These are phyloP conservation scores for Lochmaea capreae DNA, from an alignment of 2,888 invertebrate species.

Conservation along the genomic window DNA sequence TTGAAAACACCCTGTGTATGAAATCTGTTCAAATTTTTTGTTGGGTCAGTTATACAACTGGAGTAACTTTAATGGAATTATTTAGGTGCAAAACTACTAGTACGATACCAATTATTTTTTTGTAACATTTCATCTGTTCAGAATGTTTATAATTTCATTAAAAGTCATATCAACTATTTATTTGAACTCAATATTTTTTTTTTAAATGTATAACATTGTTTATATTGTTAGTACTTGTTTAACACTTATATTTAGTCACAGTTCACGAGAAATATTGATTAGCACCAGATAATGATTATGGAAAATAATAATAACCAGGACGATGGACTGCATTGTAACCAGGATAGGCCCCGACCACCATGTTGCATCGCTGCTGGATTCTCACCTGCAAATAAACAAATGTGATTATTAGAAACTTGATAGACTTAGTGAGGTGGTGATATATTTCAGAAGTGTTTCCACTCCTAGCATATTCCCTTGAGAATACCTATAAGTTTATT, in stretches of 20 bases:
- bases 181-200: neutral
- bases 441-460: no score
- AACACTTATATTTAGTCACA: slow-evolving; percentile 14
- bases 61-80: neutral
- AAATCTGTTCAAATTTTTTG: no score
- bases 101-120: neutral
- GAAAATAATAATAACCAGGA: slow-evolving; percentile 63
- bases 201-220: neutral
- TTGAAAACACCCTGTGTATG: no score
- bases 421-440: no score
- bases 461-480: no score
- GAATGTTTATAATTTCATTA: neutral
- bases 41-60: neutral
- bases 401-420: neutral
- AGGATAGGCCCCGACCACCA: slow-evolving; percentile 65
- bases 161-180: neutral
- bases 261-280: slow-evolving; percentile 48
- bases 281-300: slow-evolving; percentile 61
- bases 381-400: slow-evolving; percentile 62
- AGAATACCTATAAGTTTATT: no score
- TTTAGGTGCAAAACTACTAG: neutral
- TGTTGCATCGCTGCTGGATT: slow-evolving; percentile 70
- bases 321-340: slow-evolving; percentile 65
- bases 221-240: neutral
- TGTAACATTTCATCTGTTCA: neutral